These are phyloP conservation scores for Caligus rogercresseyi DNA, from an alignment of 1,140 invertebrate genomes.

Conservation along the genomic window DNA sequence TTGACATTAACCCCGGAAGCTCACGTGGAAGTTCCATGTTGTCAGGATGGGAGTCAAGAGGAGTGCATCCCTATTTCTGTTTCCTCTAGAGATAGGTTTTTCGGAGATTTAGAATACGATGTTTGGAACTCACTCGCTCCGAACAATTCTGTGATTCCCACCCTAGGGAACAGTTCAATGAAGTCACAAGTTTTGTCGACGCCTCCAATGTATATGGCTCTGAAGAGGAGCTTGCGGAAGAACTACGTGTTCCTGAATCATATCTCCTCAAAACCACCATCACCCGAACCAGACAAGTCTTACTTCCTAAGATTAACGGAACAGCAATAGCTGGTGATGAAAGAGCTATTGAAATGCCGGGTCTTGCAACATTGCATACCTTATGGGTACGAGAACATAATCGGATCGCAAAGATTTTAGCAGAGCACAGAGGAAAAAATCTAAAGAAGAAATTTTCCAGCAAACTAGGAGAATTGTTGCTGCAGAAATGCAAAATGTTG, in stretches of 20 bases:
- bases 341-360: constrained; percentile 35
- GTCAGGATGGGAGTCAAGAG: neutral
- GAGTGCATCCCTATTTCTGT: constrained; percentile 9
- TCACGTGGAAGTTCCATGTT: neutral
- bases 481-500: constrained; percentile 39
- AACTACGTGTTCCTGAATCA: neutral
- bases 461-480: constrained; percentile 36
- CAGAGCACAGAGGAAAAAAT: constrained; percentile 9
- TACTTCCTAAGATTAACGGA: constrained; percentile 31
- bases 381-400: constrained; percentile 37
- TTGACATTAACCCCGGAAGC: constrained; percentile 37
- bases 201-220: constrained; percentile 9
- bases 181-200: constrained; percentile 1
- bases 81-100: constrained; percentile 1
- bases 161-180: constrained; percentile 14
- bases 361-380: constrained; percentile 29
- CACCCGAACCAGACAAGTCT: constrained; percentile 19
- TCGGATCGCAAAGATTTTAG: constrained; percentile 28
- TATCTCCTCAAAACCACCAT: constrained; percentile 29
- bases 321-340: constrained; percentile 32
- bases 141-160: neutral
- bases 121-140: constrained; percentile 11
- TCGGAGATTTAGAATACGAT: neutral
- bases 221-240: neutral
- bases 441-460: constrained; percentile 35